phyloP scores from a whole-genome alignment of 1,140 invertebrate genomes.

The Limonius californicus region DNA sequence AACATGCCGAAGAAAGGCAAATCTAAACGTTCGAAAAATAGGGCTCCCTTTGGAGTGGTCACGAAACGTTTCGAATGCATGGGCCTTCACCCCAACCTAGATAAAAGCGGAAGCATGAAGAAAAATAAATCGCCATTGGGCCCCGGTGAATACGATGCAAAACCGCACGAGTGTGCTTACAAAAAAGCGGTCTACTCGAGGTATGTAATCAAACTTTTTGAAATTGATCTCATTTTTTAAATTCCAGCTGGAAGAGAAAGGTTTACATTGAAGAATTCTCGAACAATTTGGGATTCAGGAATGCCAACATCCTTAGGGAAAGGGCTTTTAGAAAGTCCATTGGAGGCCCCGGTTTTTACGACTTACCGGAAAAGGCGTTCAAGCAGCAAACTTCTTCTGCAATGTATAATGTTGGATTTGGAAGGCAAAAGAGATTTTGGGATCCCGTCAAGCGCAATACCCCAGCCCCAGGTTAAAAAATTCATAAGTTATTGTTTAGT shows the following conservation, averaged over 20 bases:
- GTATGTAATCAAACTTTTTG: background rate
- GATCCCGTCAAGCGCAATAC: constrained; percentile 12
- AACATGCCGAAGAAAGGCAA: background rate
- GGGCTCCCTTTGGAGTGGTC: constrained; percentile 28
- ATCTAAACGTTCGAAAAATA: background rate
- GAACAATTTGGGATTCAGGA: constrained; percentile 36
- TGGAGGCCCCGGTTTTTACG: constrained; percentile 38
- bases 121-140: constrained; percentile 27
- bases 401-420: constrained; percentile 30
- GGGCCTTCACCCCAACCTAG: constrained; percentile 37
- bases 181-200: background rate
- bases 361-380: constrained; percentile 33
- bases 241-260: constrained; percentile 36
- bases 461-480: constrained; percentile 29
- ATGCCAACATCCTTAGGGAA: constrained; percentile 31
- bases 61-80: constrained; percentile 33
- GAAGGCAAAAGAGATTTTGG: constrained; percentile 26
- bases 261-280: constrained; percentile 38
- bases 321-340: constrained; percentile 28
- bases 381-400: constrained; percentile 18
- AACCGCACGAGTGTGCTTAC: background rate
- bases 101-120: constrained; percentile 27
- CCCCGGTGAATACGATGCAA: constrained; percentile 33
- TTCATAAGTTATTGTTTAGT: no score
- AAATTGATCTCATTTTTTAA: background rate